Percentiles rank a stretch among this genome's conserved stretches.
These are phyloP conservation scores for Rutpela maculata DNA, from an alignment of 2,888 invertebrate species.

Conservation along the genomic window DNA sequence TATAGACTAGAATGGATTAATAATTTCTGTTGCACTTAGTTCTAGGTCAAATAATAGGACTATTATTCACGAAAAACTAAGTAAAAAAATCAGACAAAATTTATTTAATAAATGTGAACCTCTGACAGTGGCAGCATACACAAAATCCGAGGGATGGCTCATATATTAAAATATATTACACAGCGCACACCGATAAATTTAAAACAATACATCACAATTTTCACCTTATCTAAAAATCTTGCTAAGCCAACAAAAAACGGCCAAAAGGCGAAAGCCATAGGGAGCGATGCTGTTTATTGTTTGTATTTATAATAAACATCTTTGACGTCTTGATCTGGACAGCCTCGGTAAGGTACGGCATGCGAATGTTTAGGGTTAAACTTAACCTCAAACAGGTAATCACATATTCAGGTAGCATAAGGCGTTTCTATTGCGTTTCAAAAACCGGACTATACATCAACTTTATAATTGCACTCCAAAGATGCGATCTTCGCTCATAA, in stretches of 20 bases:
- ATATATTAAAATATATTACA: not conserved
- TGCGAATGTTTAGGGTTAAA: conserved; percentile 45
- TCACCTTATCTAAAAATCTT: conserved; percentile 47
- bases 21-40: too few relatives aligned
- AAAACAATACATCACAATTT: conserved; percentile 47
- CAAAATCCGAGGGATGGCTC: not conserved
- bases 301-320: conserved; percentile 52
- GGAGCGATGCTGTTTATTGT: conserved; percentile 36
- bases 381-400: conserved; percentile 63
- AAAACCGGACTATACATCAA: conserved; percentile 71
- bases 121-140: too few relatives aligned
- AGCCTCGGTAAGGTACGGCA: conserved; percentile 39
- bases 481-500: conserved; percentile 73
- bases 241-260: conserved; percentile 44
- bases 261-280: conserved; percentile 34
- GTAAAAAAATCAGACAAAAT: too few relatives aligned
- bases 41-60: too few relatives aligned
- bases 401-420: conserved; percentile 73
- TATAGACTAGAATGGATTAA: too few relatives aligned
- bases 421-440: conserved; percentile 64
- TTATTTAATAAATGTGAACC: too few relatives aligned
- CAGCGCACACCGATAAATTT: conserved; percentile 22
- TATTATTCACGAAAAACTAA: too few relatives aligned
- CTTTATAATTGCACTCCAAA: conserved; percentile 72
- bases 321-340: conserved; percentile 57